Evolutionary conservation across 2,797 vertebrate genomes (phyloP), one percentile per base, ranked within the genome.

Genomic region (Catostomus latipinnis): DNA sequence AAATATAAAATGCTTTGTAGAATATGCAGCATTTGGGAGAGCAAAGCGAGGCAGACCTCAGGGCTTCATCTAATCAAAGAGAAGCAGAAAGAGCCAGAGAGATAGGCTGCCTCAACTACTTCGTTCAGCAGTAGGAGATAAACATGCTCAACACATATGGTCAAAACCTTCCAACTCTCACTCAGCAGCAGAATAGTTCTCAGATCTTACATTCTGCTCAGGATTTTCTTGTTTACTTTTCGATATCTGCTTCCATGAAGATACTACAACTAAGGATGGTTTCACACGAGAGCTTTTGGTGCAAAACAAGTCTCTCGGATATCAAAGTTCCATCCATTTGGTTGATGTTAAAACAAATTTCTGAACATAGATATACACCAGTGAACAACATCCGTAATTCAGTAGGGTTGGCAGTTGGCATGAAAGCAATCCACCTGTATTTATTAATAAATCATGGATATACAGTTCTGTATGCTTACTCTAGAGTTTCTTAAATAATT

Each of bases 31-130:
- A 0, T 63, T 48, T 71, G 49, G 50, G 11, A 71, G 49, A 34
- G 74, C 0, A 6, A 13, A n/a, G 46, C 4, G 6, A 60, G 56
- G 57, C 49, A 71, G 50, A 71, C 58, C 76, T 71, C 76, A 78
- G 2, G 67, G 57, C 49, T 78, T 34, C 67, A 78, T 77, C 56
- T 77, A 77, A 77, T 70, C 75, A 81, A 52, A 74, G 16, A 70
- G 49, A 71, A 13, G n/a, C 50, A 76, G 66, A 77, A 54, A 16
- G 22, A 74, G 22, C 22, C 53, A 68, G 18, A 54, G 6, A 68
- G 22, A 69, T 8, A 77, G 49, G 65, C 12, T 0, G 18, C 16
- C 45, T 60, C 54, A 57, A 66, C 62, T 56, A 12, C 34, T 43
- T 67, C 12, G 0, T 50, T 22, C 65, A 76, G 16, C 69, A 69